phyloP scores from a whole-genome alignment of 2,113 vertebrate species.

The Fregetta grallaria region DNA sequence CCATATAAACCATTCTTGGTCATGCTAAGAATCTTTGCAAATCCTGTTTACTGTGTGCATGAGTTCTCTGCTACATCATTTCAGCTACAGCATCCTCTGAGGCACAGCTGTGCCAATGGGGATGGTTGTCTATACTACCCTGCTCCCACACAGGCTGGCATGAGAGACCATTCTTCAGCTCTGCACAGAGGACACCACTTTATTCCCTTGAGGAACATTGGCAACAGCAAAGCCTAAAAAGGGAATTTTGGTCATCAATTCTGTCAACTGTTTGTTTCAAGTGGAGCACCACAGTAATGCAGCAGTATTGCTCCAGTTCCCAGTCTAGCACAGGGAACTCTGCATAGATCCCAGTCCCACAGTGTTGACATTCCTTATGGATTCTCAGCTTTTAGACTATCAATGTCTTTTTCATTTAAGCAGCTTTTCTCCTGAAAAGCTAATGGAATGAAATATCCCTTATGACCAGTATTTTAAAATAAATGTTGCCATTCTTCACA shows the following conservation, averaged over 20 bases:
- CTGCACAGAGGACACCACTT: not conserved
- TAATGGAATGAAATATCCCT: not conserved
- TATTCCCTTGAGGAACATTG: not conserved
- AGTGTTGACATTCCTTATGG: not conserved
- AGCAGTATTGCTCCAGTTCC: not conserved
- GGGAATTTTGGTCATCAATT: not conserved
- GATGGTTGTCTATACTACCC: not conserved
- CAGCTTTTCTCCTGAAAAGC: not conserved
- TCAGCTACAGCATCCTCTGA: not conserved
- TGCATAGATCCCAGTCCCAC: not conserved
- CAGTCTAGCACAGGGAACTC: not conserved
- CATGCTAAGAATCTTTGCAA: not conserved
- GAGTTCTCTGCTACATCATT: not conserved
- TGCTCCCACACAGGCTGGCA: not conserved
- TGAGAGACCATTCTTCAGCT: not conserved
- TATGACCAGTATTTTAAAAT: not conserved
- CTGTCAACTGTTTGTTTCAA: not conserved
- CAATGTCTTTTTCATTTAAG: not conserved
- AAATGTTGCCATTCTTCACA: not conserved
- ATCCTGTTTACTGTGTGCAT: not conserved
- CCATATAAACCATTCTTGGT: not conserved
- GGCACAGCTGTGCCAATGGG: not conserved
- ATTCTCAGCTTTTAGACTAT: not conserved
- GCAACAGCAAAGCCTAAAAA: not conserved
- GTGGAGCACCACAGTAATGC: not conserved